Conservation (phyloP, 2,797 vertebrate genomes). For the Cyclura pinguis region DNA sequence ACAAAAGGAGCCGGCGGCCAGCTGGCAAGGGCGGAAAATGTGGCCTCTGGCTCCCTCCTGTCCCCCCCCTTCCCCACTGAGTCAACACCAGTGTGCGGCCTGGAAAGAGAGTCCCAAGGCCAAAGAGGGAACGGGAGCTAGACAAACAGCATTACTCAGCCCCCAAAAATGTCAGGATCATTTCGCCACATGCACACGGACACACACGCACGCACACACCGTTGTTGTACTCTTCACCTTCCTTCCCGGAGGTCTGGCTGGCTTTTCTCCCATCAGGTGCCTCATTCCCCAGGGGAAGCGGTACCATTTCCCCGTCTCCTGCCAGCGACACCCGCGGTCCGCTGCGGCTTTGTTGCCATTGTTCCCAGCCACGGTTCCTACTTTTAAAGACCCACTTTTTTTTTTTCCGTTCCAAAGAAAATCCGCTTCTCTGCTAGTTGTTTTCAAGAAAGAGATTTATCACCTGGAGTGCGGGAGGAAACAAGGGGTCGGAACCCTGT, state of each 20-base stretch:
- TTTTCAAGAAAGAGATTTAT: neutral
- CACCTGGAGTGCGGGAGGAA: too few species aligned
- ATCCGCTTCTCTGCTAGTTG: too few species aligned
- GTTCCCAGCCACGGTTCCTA: neutral
- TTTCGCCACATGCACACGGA: too few species aligned
- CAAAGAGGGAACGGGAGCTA: neutral
- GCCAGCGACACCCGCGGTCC: neutral
- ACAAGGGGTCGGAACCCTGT: too few species aligned
- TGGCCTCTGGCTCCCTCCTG: neutral
- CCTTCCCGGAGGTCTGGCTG: neutral
- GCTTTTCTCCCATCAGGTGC: slow-evolving; percentile 6
- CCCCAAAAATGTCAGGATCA: neutral
- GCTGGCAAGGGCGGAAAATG: neutral
- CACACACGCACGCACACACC: neutral
- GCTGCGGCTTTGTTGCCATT: neutral
- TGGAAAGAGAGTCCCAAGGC: neutral
- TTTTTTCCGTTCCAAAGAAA: too few species aligned
- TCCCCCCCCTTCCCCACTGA: neutral
- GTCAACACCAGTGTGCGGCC: neutral
- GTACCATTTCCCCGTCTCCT: neutral
- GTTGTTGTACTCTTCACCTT: neutral
- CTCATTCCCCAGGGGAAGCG: neutral
- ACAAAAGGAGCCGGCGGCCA: fast-evolving
- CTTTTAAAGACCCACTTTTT: neutral
- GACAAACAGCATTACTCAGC: neutral